Evolutionary conservation across 2,797 vertebrate species (phyloP).

Genomic region (Gallinago solitaria): DNA sequence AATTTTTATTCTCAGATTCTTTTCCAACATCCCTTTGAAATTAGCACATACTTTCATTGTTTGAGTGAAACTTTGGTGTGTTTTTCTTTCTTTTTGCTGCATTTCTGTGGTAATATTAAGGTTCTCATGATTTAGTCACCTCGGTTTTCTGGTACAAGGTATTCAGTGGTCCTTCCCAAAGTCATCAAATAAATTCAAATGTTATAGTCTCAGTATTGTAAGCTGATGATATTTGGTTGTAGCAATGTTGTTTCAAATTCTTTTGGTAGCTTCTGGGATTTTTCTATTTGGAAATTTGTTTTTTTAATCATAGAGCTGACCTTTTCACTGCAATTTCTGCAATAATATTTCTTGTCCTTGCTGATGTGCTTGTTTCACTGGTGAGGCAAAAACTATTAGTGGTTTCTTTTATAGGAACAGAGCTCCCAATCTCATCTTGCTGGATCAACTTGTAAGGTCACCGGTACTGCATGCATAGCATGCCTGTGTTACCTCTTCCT

Average conservation of each 20-base stretch:
- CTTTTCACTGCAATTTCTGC: not conserved
- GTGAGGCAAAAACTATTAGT: not conserved
- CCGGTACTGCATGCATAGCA: not conserved
- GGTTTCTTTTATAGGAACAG: not conserved
- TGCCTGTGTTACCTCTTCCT: not conserved
- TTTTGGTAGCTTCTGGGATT: not conserved
- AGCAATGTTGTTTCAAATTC: not conserved
- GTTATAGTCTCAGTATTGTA: not conserved
- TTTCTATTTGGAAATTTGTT: not conserved
- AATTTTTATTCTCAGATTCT: not conserved
- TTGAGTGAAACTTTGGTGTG: not conserved
- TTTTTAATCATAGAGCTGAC: not conserved
- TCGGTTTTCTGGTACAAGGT: not conserved
- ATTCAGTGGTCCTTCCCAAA: not conserved
- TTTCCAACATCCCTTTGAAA: not conserved
- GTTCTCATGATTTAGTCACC: not conserved
- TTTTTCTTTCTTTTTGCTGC: not conserved
- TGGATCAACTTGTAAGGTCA: not conserved
- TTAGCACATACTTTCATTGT: not conserved
- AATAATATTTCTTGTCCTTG: not conserved
- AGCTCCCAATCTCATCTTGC: not conserved
- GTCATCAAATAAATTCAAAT: not conserved
- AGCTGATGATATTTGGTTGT: not conserved
- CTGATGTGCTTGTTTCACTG: not conserved
- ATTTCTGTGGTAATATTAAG: not conserved